These are phyloP conservation scores for Laterallus jamaicensis DNA, from an alignment of 2,113 vertebrate species.

Conservation along the genomic window DNA sequence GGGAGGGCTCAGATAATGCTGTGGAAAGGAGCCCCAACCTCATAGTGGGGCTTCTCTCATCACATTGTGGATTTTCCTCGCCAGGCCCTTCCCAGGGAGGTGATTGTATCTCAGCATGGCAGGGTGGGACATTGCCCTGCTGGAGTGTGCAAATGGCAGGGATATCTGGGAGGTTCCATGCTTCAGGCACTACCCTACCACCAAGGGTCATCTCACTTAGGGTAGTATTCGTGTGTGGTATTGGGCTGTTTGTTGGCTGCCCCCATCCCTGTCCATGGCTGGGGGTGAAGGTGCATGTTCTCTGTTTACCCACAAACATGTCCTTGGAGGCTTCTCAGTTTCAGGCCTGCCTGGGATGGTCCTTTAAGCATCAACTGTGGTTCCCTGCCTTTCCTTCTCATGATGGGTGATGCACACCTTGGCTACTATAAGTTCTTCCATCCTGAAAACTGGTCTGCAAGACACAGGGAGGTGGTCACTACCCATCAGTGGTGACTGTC, in stretches of 20 bases:
- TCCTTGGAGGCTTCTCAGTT: not conserved
- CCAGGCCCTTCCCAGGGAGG: not conserved
- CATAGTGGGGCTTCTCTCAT: rapidly evolving
- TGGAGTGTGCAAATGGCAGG: not conserved
- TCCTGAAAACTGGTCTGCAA: not conserved
- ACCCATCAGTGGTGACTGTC: no score
- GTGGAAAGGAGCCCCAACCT: not conserved
- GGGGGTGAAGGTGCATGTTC: not conserved
- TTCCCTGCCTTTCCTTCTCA: not conserved
- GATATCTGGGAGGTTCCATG: rapidly evolving
- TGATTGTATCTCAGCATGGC: not conserved
- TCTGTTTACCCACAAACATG: not conserved
- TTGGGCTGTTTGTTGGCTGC: not conserved
- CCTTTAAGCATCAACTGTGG: not conserved
- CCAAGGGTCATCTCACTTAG: not conserved
- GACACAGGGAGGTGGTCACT: not conserved
- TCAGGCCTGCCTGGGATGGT: no score
- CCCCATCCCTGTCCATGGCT: no score
- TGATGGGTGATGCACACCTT: no score
- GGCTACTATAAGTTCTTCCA: not conserved
- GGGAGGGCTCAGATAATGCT: not conserved
- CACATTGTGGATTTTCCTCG: not conserved
- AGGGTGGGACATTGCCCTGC: not conserved
- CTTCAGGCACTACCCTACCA: not conserved
- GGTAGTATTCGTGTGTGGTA: rapidly evolving